Conservation (phyloP, 1,140 invertebrate species). For the Aphelinus certus region DNA sequence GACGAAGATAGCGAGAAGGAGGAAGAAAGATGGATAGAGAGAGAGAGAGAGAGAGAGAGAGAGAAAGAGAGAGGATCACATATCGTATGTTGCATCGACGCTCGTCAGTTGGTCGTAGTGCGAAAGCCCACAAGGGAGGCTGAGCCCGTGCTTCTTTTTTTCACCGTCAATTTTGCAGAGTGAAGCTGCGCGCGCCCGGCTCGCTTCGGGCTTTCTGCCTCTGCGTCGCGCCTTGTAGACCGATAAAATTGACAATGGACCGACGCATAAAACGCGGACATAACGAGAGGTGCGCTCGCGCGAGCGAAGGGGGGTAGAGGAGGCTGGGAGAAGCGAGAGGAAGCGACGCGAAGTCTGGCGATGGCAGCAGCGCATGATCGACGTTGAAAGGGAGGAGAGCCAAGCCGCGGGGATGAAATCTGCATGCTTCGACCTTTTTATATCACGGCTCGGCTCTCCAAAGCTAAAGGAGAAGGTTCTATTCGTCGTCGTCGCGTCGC, state of each 20-base stretch:
- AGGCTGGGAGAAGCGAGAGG: neutral
- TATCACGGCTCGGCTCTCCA: too few relatives aligned
- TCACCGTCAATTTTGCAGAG: slow-evolving; percentile 17
- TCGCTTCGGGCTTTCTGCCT: neutral
- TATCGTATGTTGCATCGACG: too few relatives aligned
- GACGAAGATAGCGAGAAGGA: too few relatives aligned
- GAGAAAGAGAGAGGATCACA: too few relatives aligned
- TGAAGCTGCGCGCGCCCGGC: neutral
- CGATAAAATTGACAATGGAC: slow-evolving; percentile 28
- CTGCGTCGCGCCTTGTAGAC: neutral
- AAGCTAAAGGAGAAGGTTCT: too few relatives aligned
- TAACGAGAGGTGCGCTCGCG: neutral
- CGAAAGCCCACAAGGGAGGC: too few relatives aligned
- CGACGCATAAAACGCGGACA: neutral
- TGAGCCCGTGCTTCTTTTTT: neutral
- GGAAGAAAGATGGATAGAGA: too few relatives aligned
- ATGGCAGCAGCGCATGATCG: neutral
- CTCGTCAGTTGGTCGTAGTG: too few relatives aligned
- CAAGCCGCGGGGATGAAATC: neutral
- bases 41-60: too few relatives aligned
- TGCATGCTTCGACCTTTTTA: slow-evolving; percentile 13
- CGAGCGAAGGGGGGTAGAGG: too few relatives aligned
- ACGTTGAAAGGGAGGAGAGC: neutral
- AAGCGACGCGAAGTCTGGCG: neutral
- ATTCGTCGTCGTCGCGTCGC: too few relatives aligned